These are phyloP conservation scores for Panagrolaimus sp. DNA, from an alignment of 1,140 invertebrate genomes.

Conservation along the genomic window DNA sequence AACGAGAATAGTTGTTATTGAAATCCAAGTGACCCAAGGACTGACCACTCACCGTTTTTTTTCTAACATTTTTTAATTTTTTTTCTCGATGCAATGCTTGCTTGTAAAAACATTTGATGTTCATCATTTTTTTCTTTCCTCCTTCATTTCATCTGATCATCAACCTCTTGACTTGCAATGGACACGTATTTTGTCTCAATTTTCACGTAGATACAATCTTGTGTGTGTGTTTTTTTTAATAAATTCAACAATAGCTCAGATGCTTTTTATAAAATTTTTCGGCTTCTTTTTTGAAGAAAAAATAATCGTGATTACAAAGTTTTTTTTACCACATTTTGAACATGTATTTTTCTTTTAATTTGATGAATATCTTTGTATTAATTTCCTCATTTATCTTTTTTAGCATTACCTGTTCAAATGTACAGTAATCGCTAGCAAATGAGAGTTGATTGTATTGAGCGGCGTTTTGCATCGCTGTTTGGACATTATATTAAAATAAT, in stretches of 20 bases:
- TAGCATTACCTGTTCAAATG: conserved; percentile 11
- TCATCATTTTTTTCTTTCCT: conserved; percentile 2
- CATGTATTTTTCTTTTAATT: neutral
- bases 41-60: no score
- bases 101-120: conserved; percentile 15
- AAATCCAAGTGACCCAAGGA: no score
- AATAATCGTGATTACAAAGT: neutral
- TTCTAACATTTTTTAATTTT: no score
- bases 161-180: no score
- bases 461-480: conserved; percentile 48
- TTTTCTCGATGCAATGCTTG: neutral
- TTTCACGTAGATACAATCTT: neutral
- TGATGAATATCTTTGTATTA: neutral
- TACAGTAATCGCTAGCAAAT: conserved; percentile 31
- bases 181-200: no score
- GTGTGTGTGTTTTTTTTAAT: neutral
- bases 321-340: neutral
- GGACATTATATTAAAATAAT: conserved; percentile 41
- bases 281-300: neutral
- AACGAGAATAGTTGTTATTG: no score
- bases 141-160: neutral
- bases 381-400: conserved; percentile 14
- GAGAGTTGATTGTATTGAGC: conserved; percentile 53
- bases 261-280: conserved; percentile 10
- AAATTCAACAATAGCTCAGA: neutral